Evolutionary conservation across 1,140 invertebrate genomes (phyloP), one percentile per base, ranked within the genome.

Genomic region (Drosophila quadrilineata): DNA sequence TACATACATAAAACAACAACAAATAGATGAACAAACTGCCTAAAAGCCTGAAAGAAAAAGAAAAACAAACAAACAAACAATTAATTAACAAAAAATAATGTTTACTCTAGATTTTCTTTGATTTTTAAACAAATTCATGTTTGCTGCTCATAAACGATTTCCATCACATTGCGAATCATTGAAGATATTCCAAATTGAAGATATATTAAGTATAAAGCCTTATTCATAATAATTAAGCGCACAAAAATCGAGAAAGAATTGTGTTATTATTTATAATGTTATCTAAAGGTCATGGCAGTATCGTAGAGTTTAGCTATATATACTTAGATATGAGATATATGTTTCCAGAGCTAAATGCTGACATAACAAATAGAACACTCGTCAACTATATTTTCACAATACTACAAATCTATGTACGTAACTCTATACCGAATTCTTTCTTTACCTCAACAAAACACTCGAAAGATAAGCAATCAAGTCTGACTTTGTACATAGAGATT

Each of bases 401-500:
- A 43, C 10, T 24, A 45, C 60, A 49, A 53, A 40, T 50, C 57
- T 67, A 49, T n/a, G n/a, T n/a, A 45, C 63, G 64, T 48, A 72
- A 57, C 63, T 50, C 53, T 58, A 45, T 52, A 66, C 71, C 57
- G 36, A 70, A 70, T 75, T 79, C 75, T 79, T 82, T 82, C 77
- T 77, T 82, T 70, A 82, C 77, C 77, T 84, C 57, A 76, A 75
- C 36, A 72, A n/a, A n/a, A 77, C 64, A 73, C 73, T 73, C 54
- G 71, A 76, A 71, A 77, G 59, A 70, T 65, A 84, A 77, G 77
- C 77, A 84, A 84, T 84, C 74, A 84, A 84, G 77, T 80, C 77
- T 84, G 77, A 84, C 77, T 84, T 84, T 84, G 77, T 84, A 84
- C 65, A 84, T 84, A 84, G 35, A 77, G 70, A 85, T 84, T 84